Base-by-base conservation (phyloP, 2,888 invertebrate species). In the Idaea dimidiata region DNA sequence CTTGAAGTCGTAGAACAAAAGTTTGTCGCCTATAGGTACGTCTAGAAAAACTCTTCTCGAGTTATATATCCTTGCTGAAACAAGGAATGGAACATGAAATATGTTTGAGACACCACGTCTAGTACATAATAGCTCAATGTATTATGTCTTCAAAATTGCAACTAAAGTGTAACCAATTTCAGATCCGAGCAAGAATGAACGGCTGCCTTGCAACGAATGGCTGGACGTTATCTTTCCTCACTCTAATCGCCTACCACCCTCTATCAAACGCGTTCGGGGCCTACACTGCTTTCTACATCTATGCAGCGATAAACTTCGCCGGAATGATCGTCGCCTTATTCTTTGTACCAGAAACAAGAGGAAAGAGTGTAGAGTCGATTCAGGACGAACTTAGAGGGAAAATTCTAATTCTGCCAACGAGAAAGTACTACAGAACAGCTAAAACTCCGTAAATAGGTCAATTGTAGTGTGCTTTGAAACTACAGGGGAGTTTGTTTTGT, bases 261-360 rank as follows among this genome's bases (percentile, higher is more conserved):
- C 64, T 74, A 1, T 64, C 73, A 0, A 71, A 75, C 1, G 33
- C 69, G 1, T 64, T 89, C 1, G 87, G 88, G 0, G 73, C 72
- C 2, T 71, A 83, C 61, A 76, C 79, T 0, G 79, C 80, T 8
- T 89, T 88, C 67, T 82, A 82, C 70, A 66, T 80, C 33, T 89
- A 81, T 61, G 79, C 82, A 0, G 67, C 56, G 6, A 71, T 83
- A 2, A 88, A 87, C 67, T 60, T 83, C 6, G 62, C 74, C 0
- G 82, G 85, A 0, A 74, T 77, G 10, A 33, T 86, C 31, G 80
- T 86, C 8, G 74, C 79, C 10, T 60, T 82, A 8, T 58, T 84
- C 18, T 75, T 79, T 32, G 69, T 89, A 4, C 86, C 88, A 0
- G 90, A 91, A 68, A 89, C 89, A 0, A 88, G 81, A 63, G 86